A percentile compares a stretch with the other conserved stretches of the same genome.
Conservation (phyloP, 2,113 vertebrate species). For the Pongo pygmaeus region DNA sequence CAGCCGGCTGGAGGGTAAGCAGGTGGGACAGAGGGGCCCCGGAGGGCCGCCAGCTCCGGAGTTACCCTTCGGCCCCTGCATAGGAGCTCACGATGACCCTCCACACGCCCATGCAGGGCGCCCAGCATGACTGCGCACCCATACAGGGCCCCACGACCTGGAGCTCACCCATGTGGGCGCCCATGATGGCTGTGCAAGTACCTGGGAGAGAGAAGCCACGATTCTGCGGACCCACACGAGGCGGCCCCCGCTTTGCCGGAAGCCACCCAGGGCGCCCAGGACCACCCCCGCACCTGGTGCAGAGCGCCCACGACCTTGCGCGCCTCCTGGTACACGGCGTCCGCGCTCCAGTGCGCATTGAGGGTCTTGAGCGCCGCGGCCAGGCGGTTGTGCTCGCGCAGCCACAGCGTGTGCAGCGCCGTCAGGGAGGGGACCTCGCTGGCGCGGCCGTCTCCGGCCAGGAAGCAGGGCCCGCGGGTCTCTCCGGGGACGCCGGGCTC, state of each 20-base stretch:
- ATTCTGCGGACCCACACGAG: too few relatives aligned
- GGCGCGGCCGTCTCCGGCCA: slow-evolving; percentile 91
- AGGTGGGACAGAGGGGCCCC: too few relatives aligned
- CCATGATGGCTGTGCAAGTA: background rate
- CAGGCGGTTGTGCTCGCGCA: slow-evolving; percentile 95
- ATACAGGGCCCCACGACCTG: background rate
- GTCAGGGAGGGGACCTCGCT: slow-evolving; percentile 90
- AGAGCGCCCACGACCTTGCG: slow-evolving; percentile 94
- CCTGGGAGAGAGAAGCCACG: too few relatives aligned
- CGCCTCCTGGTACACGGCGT: slow-evolving; percentile 91
- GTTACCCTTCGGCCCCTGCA: too few relatives aligned
- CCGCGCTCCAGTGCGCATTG: slow-evolving; percentile 91
- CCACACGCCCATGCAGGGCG: background rate
- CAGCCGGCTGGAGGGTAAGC: rapidly evolving
- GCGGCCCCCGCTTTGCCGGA: too few relatives aligned
- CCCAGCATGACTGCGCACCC: background rate
- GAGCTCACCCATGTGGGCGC: background rate
- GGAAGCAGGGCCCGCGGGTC: slow-evolving; percentile 86
- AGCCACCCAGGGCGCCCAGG: rapidly evolving
- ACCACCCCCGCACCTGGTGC: slow-evolving; percentile 90
- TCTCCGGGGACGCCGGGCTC: background rate
- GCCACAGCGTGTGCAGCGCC: slow-evolving; percentile 92
- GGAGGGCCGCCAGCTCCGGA: rapidly evolving
- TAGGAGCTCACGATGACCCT: background rate
- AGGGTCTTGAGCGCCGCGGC: slow-evolving; percentile 84